Evolutionary conservation across 64 coral and sea anemone species (phyloP).

Genomic region (Actinia tenebrosa): DNA sequence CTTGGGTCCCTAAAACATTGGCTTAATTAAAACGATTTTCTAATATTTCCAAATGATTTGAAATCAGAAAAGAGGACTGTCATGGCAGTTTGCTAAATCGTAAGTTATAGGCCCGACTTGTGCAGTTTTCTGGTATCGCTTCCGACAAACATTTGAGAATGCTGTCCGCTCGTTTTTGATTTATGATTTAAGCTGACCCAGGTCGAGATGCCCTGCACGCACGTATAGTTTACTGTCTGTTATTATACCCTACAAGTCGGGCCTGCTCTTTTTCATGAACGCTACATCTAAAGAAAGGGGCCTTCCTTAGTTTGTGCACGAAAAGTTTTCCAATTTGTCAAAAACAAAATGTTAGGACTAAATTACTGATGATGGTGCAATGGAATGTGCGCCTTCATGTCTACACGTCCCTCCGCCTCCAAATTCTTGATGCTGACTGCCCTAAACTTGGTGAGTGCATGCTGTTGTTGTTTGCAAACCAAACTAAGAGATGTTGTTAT

Average conservation of each 20-base stretch:
- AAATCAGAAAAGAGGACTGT: too few species aligned
- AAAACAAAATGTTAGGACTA: background rate
- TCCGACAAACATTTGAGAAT: background rate
- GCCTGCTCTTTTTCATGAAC: background rate
- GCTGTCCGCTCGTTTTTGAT: slow-evolving; percentile 11
- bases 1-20: background rate
- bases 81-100: too few species aligned
- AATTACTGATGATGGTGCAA: background rate
- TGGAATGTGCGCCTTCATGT: background rate
- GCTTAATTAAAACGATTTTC: background rate
- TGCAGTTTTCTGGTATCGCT: background rate
- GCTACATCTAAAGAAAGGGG: too few species aligned
- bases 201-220: background rate
- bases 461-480: background rate
- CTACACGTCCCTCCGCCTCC: background rate
- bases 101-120: background rate
- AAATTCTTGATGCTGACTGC: background rate
- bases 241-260: background rate
- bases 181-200: slow-evolving; percentile 17
- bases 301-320: background rate
- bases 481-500: background rate
- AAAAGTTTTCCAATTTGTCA: background rate
- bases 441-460: background rate
- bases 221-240: background rate
- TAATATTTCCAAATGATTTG: too few species aligned